Evolutionary conservation across 2,797 vertebrate genomes (phyloP).

Genomic region (Mastacembelus armatus): DNA sequence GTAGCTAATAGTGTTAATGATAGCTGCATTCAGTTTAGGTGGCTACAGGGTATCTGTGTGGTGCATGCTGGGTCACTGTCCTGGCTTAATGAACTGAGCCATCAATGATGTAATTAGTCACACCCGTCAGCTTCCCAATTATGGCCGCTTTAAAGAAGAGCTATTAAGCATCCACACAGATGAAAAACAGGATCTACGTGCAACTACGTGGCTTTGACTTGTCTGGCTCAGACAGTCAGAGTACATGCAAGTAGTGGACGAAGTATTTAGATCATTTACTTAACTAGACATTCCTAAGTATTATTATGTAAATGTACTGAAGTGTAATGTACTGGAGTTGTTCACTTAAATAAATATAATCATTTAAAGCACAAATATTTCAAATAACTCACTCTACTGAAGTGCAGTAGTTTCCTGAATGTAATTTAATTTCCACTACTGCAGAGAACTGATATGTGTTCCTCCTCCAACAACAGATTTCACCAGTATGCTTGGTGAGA

Average conservation of each 20-base stretch:
- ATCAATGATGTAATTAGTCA: conserved; percentile 16
- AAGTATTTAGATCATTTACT: no score
- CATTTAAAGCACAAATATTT: no score
- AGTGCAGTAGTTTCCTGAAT: no score
- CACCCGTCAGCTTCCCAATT: no score
- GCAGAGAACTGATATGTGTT: neutral
- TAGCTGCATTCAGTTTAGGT: conserved; percentile 3
- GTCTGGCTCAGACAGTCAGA: neutral
- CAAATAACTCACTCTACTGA: no score
- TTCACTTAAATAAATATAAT: no score
- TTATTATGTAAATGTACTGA: no score
- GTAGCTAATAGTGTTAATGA: conserved; percentile 12
- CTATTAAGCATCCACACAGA: neutral
- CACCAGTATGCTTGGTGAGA: conserved; percentile 11
- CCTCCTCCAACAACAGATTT: conserved; percentile 30
- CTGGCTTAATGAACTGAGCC: conserved; percentile 7
- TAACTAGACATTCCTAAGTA: no score
- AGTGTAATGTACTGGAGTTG: no score
- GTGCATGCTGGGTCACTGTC: neutral
- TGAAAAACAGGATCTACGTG: no score
- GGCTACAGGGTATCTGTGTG: conserved; percentile 9
- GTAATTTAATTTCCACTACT: neutral
- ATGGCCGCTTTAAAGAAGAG: neutral
- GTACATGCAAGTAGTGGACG: no score
- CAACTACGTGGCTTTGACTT: conserved; percentile 16